Evolutionary conservation across 1,140 invertebrate species (phyloP).

Genomic region (Camponotus vicinus): DNA sequence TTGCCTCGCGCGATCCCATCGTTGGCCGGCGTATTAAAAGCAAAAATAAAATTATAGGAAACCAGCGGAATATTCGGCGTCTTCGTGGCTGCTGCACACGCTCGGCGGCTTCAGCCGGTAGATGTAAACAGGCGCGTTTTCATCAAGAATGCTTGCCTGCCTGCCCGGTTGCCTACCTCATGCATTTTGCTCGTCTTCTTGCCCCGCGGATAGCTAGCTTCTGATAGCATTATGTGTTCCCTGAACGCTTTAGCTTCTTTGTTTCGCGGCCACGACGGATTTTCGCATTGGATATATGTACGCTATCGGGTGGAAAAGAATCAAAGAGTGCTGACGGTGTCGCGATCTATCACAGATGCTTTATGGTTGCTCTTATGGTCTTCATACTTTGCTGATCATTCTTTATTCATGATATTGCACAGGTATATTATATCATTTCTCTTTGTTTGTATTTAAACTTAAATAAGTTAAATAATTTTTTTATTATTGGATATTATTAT

Average conservation of each 20-base stretch:
- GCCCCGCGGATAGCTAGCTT: slow-evolving; percentile 69
- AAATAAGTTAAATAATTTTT: slow-evolving; percentile 15
- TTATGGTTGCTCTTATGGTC: neutral
- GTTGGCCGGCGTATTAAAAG: slow-evolving; percentile 77
- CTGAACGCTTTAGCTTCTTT: slow-evolving; percentile 17
- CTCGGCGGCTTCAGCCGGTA: slow-evolving; percentile 66
- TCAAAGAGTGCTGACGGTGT: neutral
- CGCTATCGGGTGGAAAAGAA: neutral
- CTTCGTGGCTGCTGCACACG: slow-evolving; percentile 58
- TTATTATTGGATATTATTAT: neutral
- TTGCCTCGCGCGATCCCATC: slow-evolving; percentile 72
- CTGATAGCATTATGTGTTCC: slow-evolving; percentile 74
- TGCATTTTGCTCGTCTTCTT: slow-evolving; percentile 52
- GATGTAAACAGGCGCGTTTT: slow-evolving; percentile 70
- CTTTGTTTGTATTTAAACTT: neutral
- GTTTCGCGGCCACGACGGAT: neutral
- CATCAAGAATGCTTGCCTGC: slow-evolving; percentile 52
- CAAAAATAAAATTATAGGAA: slow-evolving; percentile 82
- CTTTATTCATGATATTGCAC: no score
- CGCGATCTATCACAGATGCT: neutral
- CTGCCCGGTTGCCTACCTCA: neutral
- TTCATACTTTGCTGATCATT: no score
- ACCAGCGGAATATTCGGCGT: slow-evolving; percentile 76
- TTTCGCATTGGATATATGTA: neutral
- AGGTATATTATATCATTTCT: neutral